Base-by-base conservation (phyloP, 2,113 vertebrate genomes). In the Otocyon megalotis region DNA sequence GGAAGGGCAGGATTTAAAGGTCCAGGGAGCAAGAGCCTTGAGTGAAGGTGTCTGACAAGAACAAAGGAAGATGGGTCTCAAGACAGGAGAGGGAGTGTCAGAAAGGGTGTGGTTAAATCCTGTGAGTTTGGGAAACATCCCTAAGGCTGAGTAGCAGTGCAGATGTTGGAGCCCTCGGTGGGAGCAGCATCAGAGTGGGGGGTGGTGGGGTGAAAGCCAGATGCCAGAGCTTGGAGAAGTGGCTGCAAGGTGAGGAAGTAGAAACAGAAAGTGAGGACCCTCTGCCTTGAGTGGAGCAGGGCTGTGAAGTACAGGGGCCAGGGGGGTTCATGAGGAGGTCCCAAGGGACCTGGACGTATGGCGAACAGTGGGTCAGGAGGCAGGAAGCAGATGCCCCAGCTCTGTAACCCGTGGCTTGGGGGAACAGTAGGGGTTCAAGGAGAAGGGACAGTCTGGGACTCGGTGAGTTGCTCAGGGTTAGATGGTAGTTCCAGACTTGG, bases 251-350 rank as follows among this genome's bases (percentile, higher is more conserved):
- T 53, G 62, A 88, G 43, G 53, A 84, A n/a, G 56, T 8, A 24
- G 43, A 62, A 26, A 11, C 10, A 8, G 37, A 58, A 35, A n/a
- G 53, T 30, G 32, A 88, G 48, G 91, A 50, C 28, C 2, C 37
- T 69, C 24, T 2, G 9, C 5, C 9, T 60, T 12, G 8, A 28
- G 14, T 11, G 53, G 65, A 69, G 71, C 86, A 85, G 17, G 63
- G 69, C 11, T 54, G 69, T 2, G 30, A 17, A 2, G 3, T 56
- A 5, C 24, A 53, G 37, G n/a, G 56, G 8, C 77, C 14, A 13
- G 11, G 37, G 2, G 2, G 32, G 16, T 12, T 32, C 3, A 0
- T 7, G 50, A 20, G 37, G n/a, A 17, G 22, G 62, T 56, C 20
- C 37, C 14, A 0, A 58, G 56, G 0, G 60, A 32, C 26, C 50